Conservation (phyloP, 2,113 vertebrate species). For the Mionectes macconnelli region DNA sequence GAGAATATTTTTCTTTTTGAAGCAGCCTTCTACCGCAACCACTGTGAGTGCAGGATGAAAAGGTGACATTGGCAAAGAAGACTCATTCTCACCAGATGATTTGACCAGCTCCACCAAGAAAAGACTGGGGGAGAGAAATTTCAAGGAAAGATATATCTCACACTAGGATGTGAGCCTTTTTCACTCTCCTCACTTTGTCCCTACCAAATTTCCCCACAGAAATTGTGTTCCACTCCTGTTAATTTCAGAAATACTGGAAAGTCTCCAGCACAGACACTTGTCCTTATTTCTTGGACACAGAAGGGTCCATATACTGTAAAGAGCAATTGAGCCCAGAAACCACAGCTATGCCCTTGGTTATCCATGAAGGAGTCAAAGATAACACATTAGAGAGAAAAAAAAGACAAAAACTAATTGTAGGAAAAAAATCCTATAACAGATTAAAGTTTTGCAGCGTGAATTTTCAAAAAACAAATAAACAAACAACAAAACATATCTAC, state of each 20-base stretch:
- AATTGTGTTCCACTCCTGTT: neutral
- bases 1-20: neutral
- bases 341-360: neutral
- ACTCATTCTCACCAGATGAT: neutral
- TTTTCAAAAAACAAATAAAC: neutral
- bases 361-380: neutral
- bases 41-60: neutral
- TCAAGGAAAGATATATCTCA: neutral
- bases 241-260: neutral
- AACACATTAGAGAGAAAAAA: neutral
- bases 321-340: neutral
- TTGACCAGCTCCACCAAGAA: neutral
- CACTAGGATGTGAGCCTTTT: rapidly evolving
- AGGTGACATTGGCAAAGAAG: neutral
- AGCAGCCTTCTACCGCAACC: neutral
- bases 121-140: neutral
- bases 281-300: neutral
- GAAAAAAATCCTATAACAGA: neutral
- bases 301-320: rapidly evolving
- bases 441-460: neutral
- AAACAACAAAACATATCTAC: neutral
- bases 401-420: neutral
- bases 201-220: neutral
- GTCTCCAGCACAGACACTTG: neutral
- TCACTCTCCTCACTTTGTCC: neutral